These are phyloP conservation scores for Sesamia nonagrioides DNA, from an alignment of 1,140 invertebrate genomes.

Conservation along the genomic window DNA sequence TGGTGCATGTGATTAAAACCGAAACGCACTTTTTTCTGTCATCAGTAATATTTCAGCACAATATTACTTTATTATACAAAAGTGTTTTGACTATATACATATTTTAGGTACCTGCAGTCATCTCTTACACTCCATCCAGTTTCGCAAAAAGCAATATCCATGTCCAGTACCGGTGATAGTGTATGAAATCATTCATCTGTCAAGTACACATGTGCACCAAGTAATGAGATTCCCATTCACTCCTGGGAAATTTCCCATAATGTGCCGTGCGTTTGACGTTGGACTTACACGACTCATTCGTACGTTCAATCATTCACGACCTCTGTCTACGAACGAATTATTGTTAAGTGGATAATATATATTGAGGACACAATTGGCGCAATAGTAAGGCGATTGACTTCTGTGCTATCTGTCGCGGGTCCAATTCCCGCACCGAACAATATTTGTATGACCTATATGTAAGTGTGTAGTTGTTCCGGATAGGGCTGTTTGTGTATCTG, in stretches of 20 bases:
- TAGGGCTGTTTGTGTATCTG: no score
- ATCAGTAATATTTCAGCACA: background rate
- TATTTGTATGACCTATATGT: no score
- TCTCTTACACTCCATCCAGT: constrained; percentile 5
- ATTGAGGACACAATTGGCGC: no score
- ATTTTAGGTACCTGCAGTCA: background rate
- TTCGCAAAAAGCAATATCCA: constrained; percentile 45
- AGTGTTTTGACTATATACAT: no score
- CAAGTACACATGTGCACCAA: constrained; percentile 68
- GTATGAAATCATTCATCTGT: constrained; percentile 70
- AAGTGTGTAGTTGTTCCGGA: no score
- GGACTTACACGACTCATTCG: constrained; percentile 53
- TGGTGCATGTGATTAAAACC: background rate
- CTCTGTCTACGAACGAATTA: constrained; percentile 9
- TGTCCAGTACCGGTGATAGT: constrained; percentile 41
- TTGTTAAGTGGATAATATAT: constrained; percentile 10
- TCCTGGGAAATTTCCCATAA: constrained; percentile 75
- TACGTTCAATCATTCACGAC: constrained; percentile 65
- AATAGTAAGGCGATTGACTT: no score
- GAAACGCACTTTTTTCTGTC: background rate
- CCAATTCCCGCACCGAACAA: no score
- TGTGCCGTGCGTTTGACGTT: constrained; percentile 58
- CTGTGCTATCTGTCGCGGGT: no score
- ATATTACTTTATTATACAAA: background rate
- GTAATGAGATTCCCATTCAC: constrained; percentile 78